phyloP scores from a whole-genome alignment of 2,797 vertebrate species.

The Chelonia mydas region DNA sequence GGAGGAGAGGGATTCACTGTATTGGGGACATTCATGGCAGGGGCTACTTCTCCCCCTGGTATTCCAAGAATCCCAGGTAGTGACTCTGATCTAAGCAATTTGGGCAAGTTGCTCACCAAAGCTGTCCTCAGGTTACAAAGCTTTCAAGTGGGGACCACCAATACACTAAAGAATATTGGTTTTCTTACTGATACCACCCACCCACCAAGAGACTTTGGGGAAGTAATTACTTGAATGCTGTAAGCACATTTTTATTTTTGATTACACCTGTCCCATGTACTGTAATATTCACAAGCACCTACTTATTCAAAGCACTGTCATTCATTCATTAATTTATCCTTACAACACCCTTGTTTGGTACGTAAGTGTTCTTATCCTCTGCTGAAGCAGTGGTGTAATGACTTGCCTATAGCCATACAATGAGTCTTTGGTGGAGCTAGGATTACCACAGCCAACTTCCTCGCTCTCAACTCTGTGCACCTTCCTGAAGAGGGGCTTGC shows the following conservation, averaged over 20 bases:
- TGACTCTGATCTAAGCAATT: neutral
- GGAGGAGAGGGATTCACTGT: neutral
- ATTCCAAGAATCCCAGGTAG: fast-evolving
- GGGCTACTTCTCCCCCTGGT: neutral
- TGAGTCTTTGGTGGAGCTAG: neutral
- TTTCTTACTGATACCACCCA: neutral
- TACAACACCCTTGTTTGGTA: fast-evolving
- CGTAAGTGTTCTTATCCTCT: neutral
- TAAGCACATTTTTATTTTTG: neutral
- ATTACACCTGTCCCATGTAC: neutral
- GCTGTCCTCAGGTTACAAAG: neutral
- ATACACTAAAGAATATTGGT: neutral
- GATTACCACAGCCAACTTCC: neutral
- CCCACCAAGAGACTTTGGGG: neutral
- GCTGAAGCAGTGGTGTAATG: neutral
- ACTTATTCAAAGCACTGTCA: neutral
- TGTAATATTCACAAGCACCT: neutral
- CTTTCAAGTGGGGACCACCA: neutral
- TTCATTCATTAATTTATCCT: neutral
- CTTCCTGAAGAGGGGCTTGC: neutral
- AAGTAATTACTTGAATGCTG: neutral
- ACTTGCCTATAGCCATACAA: neutral
- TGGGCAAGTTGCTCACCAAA: fast-evolving
- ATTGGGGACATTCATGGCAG: neutral
- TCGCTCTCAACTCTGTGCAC: neutral